These are phyloP conservation scores for Fulmarus glacialis DNA, from an alignment of 2,113 vertebrate genomes.

Conservation along the genomic window DNA sequence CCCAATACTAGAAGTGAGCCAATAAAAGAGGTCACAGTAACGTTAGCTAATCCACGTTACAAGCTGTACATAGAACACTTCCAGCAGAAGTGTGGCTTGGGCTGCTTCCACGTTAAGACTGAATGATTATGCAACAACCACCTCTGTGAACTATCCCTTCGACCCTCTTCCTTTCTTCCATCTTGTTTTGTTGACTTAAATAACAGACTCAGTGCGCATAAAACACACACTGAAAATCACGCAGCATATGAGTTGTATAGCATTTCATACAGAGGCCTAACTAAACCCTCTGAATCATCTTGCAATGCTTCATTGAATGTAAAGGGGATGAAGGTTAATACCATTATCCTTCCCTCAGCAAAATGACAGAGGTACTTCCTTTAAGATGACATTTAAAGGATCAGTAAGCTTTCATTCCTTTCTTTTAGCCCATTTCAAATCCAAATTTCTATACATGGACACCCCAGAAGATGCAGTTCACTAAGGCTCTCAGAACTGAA, in stretches of 20 bases:
- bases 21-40: neutral
- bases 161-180: neutral
- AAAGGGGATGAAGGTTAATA: neutral
- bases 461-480: neutral
- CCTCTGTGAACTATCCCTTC: neutral
- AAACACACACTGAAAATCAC: neutral
- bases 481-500: neutral
- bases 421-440: neutral
- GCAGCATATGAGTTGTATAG: neutral
- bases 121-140: neutral
- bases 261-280: neutral
- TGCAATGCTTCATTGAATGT: neutral
- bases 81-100: neutral
- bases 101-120: neutral
- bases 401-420: neutral
- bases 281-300: neutral
- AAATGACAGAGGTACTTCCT: neutral
- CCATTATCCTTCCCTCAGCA: neutral
- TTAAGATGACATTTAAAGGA: neutral
- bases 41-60: neutral
- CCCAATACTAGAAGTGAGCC: fast-evolving
- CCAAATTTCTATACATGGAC: neutral
- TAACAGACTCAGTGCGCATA: neutral
- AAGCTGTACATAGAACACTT: neutral
- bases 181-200: neutral